Evolutionary conservation across 1,140 invertebrate species (phyloP).

Genomic region (Reticulitermes speratus): DNA sequence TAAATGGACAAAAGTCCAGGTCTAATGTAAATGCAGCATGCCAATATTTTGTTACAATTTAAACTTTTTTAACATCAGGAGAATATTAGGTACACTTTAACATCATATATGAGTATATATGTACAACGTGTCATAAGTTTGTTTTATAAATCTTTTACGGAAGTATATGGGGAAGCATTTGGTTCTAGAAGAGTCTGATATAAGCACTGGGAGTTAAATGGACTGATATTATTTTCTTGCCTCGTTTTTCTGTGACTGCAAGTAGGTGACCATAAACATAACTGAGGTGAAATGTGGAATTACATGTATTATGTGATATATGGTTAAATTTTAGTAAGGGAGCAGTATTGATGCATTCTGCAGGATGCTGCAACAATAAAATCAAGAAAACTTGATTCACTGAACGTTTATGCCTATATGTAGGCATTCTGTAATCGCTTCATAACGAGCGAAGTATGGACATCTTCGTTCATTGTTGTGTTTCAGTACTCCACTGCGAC

Average conservation of each 20-base stretch:
- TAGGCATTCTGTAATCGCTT: not conserved
- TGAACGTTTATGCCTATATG: not conserved
- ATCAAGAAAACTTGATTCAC: not conserved
- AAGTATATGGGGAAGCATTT: too few species aligned
- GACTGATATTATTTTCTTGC: not conserved
- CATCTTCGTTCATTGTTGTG: not conserved
- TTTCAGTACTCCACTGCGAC: not conserved
- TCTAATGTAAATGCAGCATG: too few species aligned
- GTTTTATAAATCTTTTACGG: too few species aligned
- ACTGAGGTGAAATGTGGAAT: not conserved
- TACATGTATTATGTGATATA: not conserved
- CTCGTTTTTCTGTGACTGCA: not conserved
- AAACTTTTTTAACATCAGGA: too few species aligned
- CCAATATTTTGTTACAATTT: too few species aligned
- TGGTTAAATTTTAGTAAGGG: not conserved
- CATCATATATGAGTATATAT: too few species aligned
- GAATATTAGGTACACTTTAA: too few species aligned
- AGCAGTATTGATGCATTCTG: not conserved
- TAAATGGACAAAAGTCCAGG: too few species aligned
- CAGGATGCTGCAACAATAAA: not conserved
- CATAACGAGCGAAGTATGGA: too few species aligned
- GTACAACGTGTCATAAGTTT: too few species aligned
- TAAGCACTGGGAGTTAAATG: not conserved
- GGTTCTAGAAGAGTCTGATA: too few species aligned
- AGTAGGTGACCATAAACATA: not conserved